Evolutionary conservation across 2,888 invertebrate genomes (phyloP).

Genomic region (Leptopterna dolabrata): DNA sequence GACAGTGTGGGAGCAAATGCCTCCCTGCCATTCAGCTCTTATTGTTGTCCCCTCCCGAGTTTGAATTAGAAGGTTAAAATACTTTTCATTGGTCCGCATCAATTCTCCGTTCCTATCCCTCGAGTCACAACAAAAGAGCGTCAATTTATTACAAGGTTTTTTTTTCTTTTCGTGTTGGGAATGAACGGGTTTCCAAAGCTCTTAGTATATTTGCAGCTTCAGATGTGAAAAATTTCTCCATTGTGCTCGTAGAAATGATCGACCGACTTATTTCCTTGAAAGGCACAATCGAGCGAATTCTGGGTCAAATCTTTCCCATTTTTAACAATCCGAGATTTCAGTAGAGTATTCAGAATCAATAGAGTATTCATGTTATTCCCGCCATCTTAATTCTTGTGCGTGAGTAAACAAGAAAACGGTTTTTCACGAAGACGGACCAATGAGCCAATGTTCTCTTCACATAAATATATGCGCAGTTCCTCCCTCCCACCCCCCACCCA

Average conservation of each 20-base stretch:
- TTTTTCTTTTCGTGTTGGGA: neutral
- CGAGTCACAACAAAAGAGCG: conserved; percentile 17
- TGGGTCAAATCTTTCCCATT: too few species aligned
- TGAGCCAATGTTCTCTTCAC: too few species aligned
- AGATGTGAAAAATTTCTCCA: neutral
- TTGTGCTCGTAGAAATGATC: neutral
- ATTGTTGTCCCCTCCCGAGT: conserved; percentile 30
- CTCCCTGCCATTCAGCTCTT: conserved; percentile 28
- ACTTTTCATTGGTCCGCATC: conserved; percentile 34
- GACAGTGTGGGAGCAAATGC: conserved; percentile 22
- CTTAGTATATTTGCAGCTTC: neutral
- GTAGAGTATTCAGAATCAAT: too few species aligned
- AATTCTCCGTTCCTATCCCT: conserved; percentile 19
- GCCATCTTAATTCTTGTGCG: too few species aligned
- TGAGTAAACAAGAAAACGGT: too few species aligned
- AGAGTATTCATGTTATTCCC: too few species aligned
- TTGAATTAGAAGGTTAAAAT: conserved; percentile 27
- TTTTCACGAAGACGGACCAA: too few species aligned
- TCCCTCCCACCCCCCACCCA: too few species aligned
- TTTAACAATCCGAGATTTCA: too few species aligned
- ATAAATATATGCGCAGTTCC: too few species aligned
- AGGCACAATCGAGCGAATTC: neutral
- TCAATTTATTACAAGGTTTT: conserved; percentile 11
- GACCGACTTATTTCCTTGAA: neutral
- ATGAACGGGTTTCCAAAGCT: neutral